These are phyloP conservation scores for Xestia rhomboidea DNA, from an alignment of 2,888 invertebrate species.

Conservation along the genomic window DNA sequence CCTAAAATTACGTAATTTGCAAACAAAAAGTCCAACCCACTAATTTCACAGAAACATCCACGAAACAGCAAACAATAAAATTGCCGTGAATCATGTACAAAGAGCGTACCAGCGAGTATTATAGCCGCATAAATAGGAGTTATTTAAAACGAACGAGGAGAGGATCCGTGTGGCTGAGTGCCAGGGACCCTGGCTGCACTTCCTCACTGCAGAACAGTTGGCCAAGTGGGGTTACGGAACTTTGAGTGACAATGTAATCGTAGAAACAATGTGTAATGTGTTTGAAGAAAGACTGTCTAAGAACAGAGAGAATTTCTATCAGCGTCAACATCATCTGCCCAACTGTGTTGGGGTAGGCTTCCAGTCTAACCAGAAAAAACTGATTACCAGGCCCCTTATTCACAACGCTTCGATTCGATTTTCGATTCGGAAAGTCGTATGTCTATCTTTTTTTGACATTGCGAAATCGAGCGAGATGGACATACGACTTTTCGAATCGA, in stretches of 20 bases:
- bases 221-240: constrained; percentile 8
- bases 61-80: constrained; percentile 21
- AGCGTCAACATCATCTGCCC: neutral
- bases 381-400: neutral
- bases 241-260: neutral
- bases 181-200: constrained; percentile 50
- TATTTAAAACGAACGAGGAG: constrained; percentile 35
- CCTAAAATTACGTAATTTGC: constrained; percentile 10
- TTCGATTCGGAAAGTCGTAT: too few relatives aligned
- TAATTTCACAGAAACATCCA: neutral
- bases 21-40: neutral
- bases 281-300: neutral
- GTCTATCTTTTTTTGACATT: too few relatives aligned
- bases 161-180: constrained; percentile 46
- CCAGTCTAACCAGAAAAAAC: neutral
- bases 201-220: constrained; percentile 42
- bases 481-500: too few relatives aligned
- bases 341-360: neutral
- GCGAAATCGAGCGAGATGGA: too few relatives aligned
- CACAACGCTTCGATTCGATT: too few relatives aligned
- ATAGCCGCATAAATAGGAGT: constrained; percentile 39
- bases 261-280: neutral
- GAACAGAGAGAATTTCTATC: neutral
- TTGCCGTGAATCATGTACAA: constrained; percentile 23
- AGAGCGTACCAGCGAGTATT: constrained; percentile 1